Evolutionary conservation across 2,888 invertebrate species (phyloP), one percentile per base, ranked within the genome.

Genomic region (Drosophila tripunctata): DNA sequence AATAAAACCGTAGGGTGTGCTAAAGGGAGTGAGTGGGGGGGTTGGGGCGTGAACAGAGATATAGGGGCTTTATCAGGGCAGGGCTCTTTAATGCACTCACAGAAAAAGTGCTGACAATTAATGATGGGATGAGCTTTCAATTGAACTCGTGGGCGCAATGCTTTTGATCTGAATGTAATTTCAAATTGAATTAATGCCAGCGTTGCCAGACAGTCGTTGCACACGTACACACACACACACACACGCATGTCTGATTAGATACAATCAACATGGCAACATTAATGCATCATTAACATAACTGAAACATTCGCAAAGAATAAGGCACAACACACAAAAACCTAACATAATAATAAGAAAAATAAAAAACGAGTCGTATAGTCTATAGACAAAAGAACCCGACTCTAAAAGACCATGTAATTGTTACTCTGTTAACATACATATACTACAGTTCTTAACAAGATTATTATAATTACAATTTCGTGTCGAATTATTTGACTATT

Each of bases 121-220:
- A 8, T 10, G 24, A 24, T 36, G 12, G 40, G 30, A 55, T 69
- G 45, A 68, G 33, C 51, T 69, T 56, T 43, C 22, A 67, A 67
- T 70, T 70, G 55, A 54, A 55, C 27, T 19, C 19, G 7, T 47
- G 69, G n/a, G 69, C 52, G 7, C 10, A 4, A 15, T 5, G 31
- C 43, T 24, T 69, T 67, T 67, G 52, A 67, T 67, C 63, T 14
- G 15, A 10, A 31, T 12, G 47, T 36, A 44, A 50, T 50, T 8
- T 19, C 2, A 19, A 72, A 45, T 47, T 43, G 8, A 51, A 51
- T 43, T 51, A 58, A 15, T 5, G 21, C 4, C 3, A 33, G 69
- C 47, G 67, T 66, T 66, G 58, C 51, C 67, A 67, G 67, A 66
- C 15, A 40, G 19, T 14, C 15, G 19, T 1, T 22, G 22, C 22